Percentiles rank a stretch among this genome's conserved stretches.
These are phyloP conservation scores for Phocoena sinus DNA, from an alignment of 2,113 vertebrate species.

Conservation along the genomic window DNA sequence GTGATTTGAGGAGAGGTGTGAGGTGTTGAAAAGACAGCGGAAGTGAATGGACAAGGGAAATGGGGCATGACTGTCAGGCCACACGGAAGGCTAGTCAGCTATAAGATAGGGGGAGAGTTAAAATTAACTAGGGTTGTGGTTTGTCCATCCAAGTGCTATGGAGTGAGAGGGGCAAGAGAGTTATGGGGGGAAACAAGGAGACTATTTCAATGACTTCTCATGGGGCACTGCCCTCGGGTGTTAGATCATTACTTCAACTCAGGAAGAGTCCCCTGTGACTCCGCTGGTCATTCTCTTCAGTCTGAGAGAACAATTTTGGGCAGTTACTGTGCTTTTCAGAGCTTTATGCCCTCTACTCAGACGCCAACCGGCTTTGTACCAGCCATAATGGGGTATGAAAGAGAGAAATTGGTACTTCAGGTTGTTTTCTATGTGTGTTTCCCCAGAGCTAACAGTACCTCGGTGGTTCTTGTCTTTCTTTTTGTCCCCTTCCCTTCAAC, in stretches of 20 bases:
- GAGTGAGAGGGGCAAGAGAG: neutral
- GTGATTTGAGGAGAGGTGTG: neutral
- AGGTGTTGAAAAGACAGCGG: neutral
- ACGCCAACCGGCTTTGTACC: neutral
- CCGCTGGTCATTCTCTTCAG: neutral
- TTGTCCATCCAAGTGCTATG: neutral
- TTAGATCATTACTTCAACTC: neutral
- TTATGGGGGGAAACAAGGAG: neutral
- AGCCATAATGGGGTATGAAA: neutral
- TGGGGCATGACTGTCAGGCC: neutral
- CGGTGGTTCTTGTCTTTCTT: neutral
- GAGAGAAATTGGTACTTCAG: neutral
- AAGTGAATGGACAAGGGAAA: neutral
- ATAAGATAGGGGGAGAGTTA: neutral
- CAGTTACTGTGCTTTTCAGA: neutral
- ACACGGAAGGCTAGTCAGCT: neutral
- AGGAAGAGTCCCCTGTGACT: neutral
- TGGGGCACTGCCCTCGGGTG: neutral
- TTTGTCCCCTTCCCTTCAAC: neutral
- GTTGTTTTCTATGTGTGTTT: neutral
- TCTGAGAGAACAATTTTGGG: neutral
- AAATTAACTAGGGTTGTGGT: neutral
- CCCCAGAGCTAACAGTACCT: neutral
- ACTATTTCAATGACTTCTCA: neutral
- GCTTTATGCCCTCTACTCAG: neutral